Base-by-base conservation (phyloP, 2,888 invertebrate genomes). In the Chalcis sispes region DNA sequence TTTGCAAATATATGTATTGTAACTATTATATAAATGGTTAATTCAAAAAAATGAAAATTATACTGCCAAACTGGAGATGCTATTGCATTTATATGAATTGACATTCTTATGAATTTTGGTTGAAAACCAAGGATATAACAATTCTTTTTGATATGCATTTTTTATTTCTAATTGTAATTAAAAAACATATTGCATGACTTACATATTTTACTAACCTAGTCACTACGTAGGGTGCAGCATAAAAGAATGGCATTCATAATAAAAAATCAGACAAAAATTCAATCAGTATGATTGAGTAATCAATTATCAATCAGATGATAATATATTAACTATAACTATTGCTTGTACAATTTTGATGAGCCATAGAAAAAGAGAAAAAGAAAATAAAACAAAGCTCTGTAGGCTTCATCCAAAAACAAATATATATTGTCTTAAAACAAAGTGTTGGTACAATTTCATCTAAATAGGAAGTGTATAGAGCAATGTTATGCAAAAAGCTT, bases 61-160 rank as follows among this genome's bases (percentile, higher is more conserved):
- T 85, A 88, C 88, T 88, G 88, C 88, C 88, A 87, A 86, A 85
- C 82, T 80, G 79, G 81, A 54, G 66, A 84, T 85, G 83, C 83
- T 84, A 82, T 84, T 85, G 85, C 84, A 85, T 86, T 86, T 80
- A 83, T 69, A 80, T 81, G 81, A 85, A 81, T 84, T 83, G 81
- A 85, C 72, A 75, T 82, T 83, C 77, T 78, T 75, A 77, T 79
- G 74, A 79, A 82, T 81, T 81, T 82, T 79, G 59, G 77, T 81
- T 80, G 1, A 70, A 67, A 71, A 77, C 71, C 66, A 61, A 78
- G 52, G 58, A 65, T 56, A 70, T 52, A 71, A 76, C 62, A 69
- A 75, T 83, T 81, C 73, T 81, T 83, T 85, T 83, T 72, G 82
- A 82, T 84, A 82, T 80, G 72, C 78, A 79, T 83, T 82, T 82